Evolutionary conservation across 2,888 invertebrate species (phyloP).

Genomic region (Polyploca ridens): DNA sequence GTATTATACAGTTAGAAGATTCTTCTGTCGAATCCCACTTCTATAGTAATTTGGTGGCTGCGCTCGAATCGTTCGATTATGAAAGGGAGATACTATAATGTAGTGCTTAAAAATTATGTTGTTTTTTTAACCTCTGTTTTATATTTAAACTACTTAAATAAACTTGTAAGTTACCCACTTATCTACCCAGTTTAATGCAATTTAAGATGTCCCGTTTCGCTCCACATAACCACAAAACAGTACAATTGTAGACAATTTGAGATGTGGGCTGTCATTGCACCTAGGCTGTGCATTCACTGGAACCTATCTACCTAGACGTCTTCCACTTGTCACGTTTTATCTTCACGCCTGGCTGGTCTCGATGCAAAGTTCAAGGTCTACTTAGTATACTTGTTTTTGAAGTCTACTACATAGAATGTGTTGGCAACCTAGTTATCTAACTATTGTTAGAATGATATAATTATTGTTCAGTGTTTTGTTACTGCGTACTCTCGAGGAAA

Average conservation of each 20-base stretch:
- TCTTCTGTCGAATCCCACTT: too few relatives aligned
- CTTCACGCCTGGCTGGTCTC: conserved; percentile 14
- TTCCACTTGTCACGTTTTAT: conserved; percentile 18
- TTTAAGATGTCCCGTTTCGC: conserved; percentile 33
- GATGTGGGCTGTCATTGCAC: conserved; percentile 18
- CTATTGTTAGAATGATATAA: too few relatives aligned
- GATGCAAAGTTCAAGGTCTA: conserved; percentile 16
- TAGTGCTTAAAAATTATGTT: background rate
- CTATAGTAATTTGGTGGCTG: too few relatives aligned
- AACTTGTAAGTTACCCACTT: background rate
- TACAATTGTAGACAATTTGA: conserved; percentile 35
- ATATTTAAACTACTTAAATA: too few relatives aligned
- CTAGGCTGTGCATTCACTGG: conserved; percentile 1
- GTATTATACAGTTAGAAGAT: too few relatives aligned
- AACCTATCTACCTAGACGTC: conserved; percentile 15
- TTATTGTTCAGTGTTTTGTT: background rate
- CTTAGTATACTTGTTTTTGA: conserved; percentile 11
- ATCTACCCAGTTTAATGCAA: background rate
- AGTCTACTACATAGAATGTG: background rate
- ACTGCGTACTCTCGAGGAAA: too few relatives aligned
- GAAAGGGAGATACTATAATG: too few relatives aligned
- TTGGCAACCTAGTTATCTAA: background rate
- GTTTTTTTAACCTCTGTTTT: background rate
- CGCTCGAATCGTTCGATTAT: too few relatives aligned
- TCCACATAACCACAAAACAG: conserved; percentile 41